phyloP scores from a whole-genome alignment of 92 coral and sea anemone genomes.

The Bergia puertoricense region DNA sequence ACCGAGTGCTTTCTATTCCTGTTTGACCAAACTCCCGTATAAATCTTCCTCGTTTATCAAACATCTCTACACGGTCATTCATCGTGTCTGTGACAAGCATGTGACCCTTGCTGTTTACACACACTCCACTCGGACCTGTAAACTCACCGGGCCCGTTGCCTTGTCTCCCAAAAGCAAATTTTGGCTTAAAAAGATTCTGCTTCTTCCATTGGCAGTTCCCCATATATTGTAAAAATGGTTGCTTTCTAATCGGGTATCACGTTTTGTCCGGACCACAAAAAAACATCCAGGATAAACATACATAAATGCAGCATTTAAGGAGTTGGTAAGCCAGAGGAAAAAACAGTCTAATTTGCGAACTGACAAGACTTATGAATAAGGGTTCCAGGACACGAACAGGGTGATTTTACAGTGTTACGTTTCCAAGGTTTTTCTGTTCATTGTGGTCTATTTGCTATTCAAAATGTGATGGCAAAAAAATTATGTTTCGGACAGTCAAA shows the following conservation, averaged over 20 bases:
- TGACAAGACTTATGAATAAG: too few relatives aligned
- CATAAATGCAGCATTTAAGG: too few relatives aligned
- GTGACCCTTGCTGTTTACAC: neutral
- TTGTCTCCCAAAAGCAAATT: neutral
- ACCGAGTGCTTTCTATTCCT: neutral
- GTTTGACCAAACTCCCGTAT: constrained; percentile 1
- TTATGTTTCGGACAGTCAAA: too few relatives aligned
- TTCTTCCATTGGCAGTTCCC: neutral
- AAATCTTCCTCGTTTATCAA: neutral
- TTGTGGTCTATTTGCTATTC: too few relatives aligned
- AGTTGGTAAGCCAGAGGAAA: too few relatives aligned
- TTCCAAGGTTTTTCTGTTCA: too few relatives aligned
- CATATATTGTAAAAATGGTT: neutral
- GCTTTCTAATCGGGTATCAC: neutral
- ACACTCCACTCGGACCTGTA: neutral
- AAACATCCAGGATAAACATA: too few relatives aligned
- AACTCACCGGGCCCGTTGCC: neutral
- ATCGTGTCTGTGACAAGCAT: constrained; percentile 7
- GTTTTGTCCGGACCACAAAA: neutral
- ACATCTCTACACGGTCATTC: neutral
- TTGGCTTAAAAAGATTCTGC: neutral
- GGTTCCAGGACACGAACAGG: too few relatives aligned
- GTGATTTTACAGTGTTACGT: too few relatives aligned
- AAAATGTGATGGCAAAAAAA: too few relatives aligned
- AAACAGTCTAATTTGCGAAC: too few relatives aligned